A percentile compares a stretch with the other conserved stretches of the same genome.
Evolutionary conservation across 2,797 vertebrate species (phyloP).

Genomic region (Rousettus madagascariensis): DNA sequence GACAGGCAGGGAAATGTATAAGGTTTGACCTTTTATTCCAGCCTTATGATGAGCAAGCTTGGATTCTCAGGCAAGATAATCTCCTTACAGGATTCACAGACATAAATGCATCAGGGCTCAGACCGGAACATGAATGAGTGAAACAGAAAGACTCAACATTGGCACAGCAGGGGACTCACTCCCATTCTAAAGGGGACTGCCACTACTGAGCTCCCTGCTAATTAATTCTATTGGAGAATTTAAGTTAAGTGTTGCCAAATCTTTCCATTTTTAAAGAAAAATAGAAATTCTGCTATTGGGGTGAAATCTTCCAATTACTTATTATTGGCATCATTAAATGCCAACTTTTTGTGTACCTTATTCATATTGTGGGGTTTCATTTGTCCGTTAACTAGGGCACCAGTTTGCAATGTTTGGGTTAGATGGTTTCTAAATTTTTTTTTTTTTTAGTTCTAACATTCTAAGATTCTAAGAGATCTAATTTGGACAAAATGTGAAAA

Average conservation of each 20-base stretch:
- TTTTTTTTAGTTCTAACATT: not conserved
- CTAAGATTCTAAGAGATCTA: not conserved
- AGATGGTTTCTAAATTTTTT: conserved; percentile 5
- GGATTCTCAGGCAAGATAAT: not conserved
- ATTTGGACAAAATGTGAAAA: not conserved
- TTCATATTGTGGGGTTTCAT: not conserved
- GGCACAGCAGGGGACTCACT: too few species aligned
- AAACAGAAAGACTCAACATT: not conserved
- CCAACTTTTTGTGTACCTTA: not conserved
- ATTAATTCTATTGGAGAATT: not conserved
- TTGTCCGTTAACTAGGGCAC: not conserved
- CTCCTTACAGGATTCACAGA: not conserved
- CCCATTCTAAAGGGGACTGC: not conserved
- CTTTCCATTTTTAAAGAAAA: not conserved
- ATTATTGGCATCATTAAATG: not conserved
- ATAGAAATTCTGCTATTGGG: not conserved
- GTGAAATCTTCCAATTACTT: not conserved
- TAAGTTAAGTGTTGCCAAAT: not conserved
- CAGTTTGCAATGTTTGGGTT: not conserved
- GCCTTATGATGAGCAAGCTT: not conserved
- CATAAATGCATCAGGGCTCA: not conserved
- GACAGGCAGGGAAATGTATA: not conserved
- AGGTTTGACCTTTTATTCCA: not conserved
- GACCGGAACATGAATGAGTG: not conserved
- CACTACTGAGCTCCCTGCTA: not conserved